Evolutionary conservation across 2,888 invertebrate genomes (phyloP).

Genomic region (Kuschelorhynchus macadamiae): DNA sequence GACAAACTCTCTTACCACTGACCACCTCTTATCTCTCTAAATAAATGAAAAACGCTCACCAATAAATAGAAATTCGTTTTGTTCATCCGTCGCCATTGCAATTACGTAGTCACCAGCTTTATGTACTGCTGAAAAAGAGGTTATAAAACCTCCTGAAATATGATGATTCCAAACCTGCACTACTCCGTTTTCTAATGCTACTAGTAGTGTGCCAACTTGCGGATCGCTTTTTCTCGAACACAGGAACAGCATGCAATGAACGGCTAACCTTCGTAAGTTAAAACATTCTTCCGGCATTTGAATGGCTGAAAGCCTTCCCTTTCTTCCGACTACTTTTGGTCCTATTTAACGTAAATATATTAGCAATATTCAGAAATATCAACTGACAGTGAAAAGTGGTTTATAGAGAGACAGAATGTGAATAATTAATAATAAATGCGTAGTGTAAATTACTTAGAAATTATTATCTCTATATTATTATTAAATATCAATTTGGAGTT

Average conservation of each 20-base stretch:
- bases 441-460: too few relatives aligned
- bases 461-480: too few relatives aligned
- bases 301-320: constrained; percentile 67
- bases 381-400: too few relatives aligned
- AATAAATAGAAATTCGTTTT: constrained; percentile 81
- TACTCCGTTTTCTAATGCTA: constrained; percentile 82
- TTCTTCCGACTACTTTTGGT: constrained; percentile 36
- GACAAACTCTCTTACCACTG: too few relatives aligned
- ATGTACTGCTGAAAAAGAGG: constrained; percentile 80
- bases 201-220: constrained; percentile 75
- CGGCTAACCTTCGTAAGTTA: constrained; percentile 72
- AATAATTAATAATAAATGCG: too few relatives aligned
- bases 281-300: constrained; percentile 66
- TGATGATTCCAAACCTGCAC: constrained; percentile 89
- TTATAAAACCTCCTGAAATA: constrained; percentile 79
- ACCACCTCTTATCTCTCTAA: too few relatives aligned
- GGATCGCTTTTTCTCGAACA: constrained; percentile 71
- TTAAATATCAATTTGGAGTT: too few relatives aligned
- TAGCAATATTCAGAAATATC: too few relatives aligned
- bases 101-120: constrained; percentile 77
- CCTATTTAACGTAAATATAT: too few relatives aligned
- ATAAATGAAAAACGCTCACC: constrained; percentile 67
- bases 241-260: constrained; percentile 79
- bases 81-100: constrained; percentile 78
- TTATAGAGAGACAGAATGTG: too few relatives aligned